Percentiles rank a stretch among this genome's conserved stretches.
Conservation (phyloP, 35 echinoderm and acorn worm species). For the Ophiothrix spiculata region DNA sequence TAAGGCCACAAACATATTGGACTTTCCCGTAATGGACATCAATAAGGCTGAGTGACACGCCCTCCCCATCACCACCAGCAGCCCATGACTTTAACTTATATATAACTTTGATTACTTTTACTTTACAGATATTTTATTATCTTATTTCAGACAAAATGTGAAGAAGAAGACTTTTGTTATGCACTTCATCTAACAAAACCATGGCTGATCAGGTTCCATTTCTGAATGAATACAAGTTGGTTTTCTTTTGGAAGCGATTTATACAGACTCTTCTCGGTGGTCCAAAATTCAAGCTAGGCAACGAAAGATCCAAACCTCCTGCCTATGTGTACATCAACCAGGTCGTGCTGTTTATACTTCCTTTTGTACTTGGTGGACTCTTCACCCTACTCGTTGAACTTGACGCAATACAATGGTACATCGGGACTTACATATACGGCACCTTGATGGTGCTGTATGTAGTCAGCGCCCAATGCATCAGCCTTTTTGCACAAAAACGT, state of each 20-base stretch:
- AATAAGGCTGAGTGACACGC: not conserved
- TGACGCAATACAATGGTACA: constrained; percentile 11
- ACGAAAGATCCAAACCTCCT: constrained; percentile 61
- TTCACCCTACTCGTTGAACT: constrained; percentile 71
- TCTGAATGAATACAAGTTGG: constrained; percentile 82
- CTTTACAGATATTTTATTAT: not conserved
- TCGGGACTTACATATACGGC: constrained; percentile 47
- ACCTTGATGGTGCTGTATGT: constrained; percentile 33
- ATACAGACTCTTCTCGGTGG: constrained; percentile 80
- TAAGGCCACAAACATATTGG: too few relatives aligned
- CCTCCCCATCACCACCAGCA: not conserved
- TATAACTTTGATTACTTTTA: not conserved
- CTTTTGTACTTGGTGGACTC: constrained; percentile 71
- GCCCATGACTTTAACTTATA: not conserved
- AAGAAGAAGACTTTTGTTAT: too few relatives aligned
- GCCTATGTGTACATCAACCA: constrained; percentile 80
- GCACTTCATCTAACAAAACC: too few relatives aligned
- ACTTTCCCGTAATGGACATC: too few relatives aligned
- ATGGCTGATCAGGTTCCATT: constrained; percentile 67
- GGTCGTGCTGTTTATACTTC: constrained; percentile 68
- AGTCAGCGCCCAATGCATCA: constrained; percentile 49
- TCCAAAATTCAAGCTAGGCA: constrained; percentile 61
- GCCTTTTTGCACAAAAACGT: constrained; percentile 48
- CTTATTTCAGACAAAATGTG: too few relatives aligned
- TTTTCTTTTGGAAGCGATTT: constrained; percentile 84